Evolutionary conservation across 2,113 vertebrate genomes (phyloP).

Genomic region (Oncorhynchus tshawytscha): DNA sequence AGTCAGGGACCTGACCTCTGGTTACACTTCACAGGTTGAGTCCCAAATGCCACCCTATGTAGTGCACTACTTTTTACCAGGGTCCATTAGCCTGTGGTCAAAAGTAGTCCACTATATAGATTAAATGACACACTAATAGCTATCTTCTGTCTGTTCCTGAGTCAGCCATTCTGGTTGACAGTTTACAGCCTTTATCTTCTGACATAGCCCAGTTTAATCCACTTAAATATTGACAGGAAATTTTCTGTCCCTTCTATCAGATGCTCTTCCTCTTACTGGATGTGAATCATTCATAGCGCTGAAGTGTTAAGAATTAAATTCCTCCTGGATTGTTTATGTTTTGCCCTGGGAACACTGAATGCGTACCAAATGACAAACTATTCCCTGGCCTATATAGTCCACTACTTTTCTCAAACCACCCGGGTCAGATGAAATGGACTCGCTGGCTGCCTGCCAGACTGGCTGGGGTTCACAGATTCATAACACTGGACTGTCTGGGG

Average conservation of each 20-base stretch:
- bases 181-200: neutral
- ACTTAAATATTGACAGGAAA: slow-evolving; percentile 24
- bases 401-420: no score
- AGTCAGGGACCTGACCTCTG: neutral
- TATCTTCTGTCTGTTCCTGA: no score
- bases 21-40: neutral
- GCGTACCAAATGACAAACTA: no score
- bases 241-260: neutral
- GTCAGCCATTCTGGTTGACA: no score
- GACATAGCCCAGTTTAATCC: slow-evolving; percentile 10
- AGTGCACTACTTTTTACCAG: no score
- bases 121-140: no score
- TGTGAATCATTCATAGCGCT: slow-evolving; percentile 49
- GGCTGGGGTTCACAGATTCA: no score
- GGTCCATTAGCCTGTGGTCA: no score
- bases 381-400: no score
- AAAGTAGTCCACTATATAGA: neutral
- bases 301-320: slow-evolving; percentile 26
- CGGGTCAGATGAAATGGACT: no score
- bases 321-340: slow-evolving; percentile 13
- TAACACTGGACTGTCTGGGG: no score
- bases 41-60: neutral
- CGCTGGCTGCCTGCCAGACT: slow-evolving; percentile 3
- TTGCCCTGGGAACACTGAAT: no score
- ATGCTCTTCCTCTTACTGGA: neutral